Conservation (phyloP, 1,140 invertebrate species). For the Dreissena polymorpha region DNA sequence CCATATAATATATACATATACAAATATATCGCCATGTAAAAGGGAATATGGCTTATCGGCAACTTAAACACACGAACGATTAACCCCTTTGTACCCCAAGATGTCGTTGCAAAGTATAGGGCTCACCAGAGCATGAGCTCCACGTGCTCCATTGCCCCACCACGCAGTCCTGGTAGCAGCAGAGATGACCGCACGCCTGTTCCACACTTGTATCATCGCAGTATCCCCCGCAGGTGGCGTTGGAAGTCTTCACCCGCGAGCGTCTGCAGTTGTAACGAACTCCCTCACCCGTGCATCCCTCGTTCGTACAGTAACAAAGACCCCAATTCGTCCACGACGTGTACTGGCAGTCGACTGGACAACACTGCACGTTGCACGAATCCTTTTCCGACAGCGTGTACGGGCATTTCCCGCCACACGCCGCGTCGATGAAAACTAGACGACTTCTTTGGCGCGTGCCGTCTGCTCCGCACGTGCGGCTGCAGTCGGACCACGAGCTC, state of each 20-base stretch:
- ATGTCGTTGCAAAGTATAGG: too few species aligned
- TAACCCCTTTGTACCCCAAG: too few species aligned
- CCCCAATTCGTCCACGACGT: slow-evolving; percentile 54
- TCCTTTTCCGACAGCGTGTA: slow-evolving; percentile 36
- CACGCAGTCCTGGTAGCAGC: slow-evolving; percentile 63
- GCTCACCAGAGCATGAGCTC: slow-evolving; percentile 48
- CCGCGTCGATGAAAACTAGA: slow-evolving; percentile 24
- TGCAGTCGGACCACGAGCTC: slow-evolving; percentile 55
- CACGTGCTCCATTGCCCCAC: slow-evolving; percentile 55
- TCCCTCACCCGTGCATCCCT: slow-evolving; percentile 26
- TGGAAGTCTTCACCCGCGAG: slow-evolving; percentile 25
- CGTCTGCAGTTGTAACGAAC: slow-evolving; percentile 50
- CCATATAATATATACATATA: too few species aligned
- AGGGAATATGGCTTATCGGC: too few species aligned
- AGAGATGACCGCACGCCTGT: slow-evolving; percentile 51
- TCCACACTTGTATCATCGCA: slow-evolving; percentile 52
- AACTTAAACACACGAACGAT: too few species aligned
- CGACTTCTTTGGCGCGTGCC: slow-evolving; percentile 42
- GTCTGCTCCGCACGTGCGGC: slow-evolving; percentile 48
- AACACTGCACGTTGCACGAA: slow-evolving; percentile 57
- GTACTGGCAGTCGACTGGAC: slow-evolving; percentile 56
- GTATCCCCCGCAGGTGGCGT: slow-evolving; percentile 58
- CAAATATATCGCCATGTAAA: too few species aligned
- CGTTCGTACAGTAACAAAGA: slow-evolving; percentile 38
- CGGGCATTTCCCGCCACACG: slow-evolving; percentile 53